phyloP scores from a whole-genome alignment of 1,140 invertebrate genomes.

The Bactericera cockerelli region DNA sequence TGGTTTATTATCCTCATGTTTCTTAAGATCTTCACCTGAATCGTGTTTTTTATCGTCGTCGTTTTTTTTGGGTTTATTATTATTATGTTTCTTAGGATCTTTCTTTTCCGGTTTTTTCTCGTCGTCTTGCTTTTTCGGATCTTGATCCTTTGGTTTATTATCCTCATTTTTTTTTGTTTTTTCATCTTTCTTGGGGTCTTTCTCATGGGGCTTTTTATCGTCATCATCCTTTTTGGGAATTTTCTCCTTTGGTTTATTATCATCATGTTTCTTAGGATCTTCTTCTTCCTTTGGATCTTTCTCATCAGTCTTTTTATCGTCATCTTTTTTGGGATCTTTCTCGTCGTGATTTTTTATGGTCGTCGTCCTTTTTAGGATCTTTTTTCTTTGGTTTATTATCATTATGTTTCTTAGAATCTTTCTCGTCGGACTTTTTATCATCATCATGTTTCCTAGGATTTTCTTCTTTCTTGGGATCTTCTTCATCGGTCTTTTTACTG shows the following conservation, averaged over 20 bases:
- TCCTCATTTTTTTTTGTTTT: not conserved
- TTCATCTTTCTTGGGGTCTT: not conserved
- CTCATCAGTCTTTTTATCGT: not conserved
- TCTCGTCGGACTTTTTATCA: not conserved
- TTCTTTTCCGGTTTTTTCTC: not conserved
- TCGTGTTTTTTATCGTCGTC: too few species aligned
- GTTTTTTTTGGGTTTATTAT: not conserved
- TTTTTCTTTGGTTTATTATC: not conserved
- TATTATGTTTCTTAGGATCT: too few species aligned
- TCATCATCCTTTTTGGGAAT: not conserved
- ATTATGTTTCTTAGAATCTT: not conserved
- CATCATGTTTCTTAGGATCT: not conserved
- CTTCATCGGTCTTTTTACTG: too few species aligned
- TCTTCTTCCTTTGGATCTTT: not conserved
- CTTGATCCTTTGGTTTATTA: too few species aligned
- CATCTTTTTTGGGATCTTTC: too few species aligned
- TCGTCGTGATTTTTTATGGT: not conserved
- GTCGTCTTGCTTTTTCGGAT: not conserved
- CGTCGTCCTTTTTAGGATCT: not conserved
- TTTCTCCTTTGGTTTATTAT: not conserved
- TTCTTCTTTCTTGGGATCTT: too few species aligned
- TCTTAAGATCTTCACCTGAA: too few species aligned
- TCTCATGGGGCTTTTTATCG: not conserved
- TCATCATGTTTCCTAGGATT: not conserved
- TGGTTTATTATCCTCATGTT: too few species aligned